Conservation (phyloP, 2,797 vertebrate species). For the Sebastolobus altivelis region DNA sequence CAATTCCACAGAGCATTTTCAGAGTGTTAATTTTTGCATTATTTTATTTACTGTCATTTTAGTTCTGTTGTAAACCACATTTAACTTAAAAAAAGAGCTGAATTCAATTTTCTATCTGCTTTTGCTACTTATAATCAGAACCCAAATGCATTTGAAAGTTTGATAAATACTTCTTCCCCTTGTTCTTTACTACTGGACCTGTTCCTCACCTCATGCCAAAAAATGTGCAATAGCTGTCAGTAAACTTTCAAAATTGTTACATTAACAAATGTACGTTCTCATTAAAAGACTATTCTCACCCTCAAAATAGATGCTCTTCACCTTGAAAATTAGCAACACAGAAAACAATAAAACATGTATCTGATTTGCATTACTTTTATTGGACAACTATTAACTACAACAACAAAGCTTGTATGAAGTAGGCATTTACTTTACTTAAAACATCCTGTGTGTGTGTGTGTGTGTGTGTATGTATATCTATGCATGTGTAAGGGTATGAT, state of each 20-base stretch:
- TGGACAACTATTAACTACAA: slow-evolving; percentile 54
- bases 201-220: neutral
- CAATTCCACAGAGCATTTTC: neutral
- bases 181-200: neutral
- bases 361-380: slow-evolving; percentile 54
- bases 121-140: neutral
- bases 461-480: neutral
- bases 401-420: slow-evolving; percentile 31
- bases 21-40: neutral
- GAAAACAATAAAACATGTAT: neutral
- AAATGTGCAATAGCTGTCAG: neutral
- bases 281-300: neutral
- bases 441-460: slow-evolving; percentile 11
- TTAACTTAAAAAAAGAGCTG: neutral
- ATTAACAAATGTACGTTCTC: neutral
- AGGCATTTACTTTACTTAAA: slow-evolving; percentile 46
- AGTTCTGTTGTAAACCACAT: neutral
- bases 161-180: neutral
- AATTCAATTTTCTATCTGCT: neutral
- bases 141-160: neutral
- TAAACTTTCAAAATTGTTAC: neutral
- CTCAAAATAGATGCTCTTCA: neutral
- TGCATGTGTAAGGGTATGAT: neutral
- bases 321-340: neutral
- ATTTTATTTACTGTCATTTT: neutral